phyloP scores from a whole-genome alignment of 2,113 vertebrate species.

The Lathamus discolor region DNA sequence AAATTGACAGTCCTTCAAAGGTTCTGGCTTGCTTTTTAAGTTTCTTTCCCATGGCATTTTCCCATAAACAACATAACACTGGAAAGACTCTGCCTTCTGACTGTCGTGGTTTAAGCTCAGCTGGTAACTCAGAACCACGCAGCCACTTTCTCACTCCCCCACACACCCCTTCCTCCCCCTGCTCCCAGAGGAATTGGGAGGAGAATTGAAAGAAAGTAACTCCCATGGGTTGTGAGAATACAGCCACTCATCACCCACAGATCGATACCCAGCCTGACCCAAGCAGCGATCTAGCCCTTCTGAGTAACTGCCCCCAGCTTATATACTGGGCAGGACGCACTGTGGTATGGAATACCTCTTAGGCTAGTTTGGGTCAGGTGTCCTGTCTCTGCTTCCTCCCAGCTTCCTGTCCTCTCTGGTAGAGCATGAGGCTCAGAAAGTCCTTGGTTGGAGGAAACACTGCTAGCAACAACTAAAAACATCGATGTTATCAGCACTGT shows the following conservation, averaged over 20 bases:
- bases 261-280: not conserved
- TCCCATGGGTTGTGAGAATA: not conserved
- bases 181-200: not conserved
- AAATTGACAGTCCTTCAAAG: constrained; percentile 12
- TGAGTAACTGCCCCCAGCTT: not conserved
- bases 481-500: too few species aligned
- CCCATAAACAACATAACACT: not conserved
- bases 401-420: too few species aligned
- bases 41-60: constrained; percentile 1
- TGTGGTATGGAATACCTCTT: not conserved
- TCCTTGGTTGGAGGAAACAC: too few species aligned
- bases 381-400: not conserved
- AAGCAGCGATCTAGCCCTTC: not conserved
- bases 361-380: not conserved
- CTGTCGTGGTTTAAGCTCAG: not conserved
- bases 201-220: not conserved
- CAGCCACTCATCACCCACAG: not conserved
- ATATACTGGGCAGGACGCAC: not conserved
- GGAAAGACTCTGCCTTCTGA: not conserved
- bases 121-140: not conserved
- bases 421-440: too few species aligned
- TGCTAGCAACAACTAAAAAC: too few species aligned
- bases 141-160: not conserved
- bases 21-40: not conserved
- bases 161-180: not conserved